These are phyloP conservation scores for Phataginus tricuspis DNA, from an alignment of 2,797 vertebrate species.

Conservation along the genomic window DNA sequence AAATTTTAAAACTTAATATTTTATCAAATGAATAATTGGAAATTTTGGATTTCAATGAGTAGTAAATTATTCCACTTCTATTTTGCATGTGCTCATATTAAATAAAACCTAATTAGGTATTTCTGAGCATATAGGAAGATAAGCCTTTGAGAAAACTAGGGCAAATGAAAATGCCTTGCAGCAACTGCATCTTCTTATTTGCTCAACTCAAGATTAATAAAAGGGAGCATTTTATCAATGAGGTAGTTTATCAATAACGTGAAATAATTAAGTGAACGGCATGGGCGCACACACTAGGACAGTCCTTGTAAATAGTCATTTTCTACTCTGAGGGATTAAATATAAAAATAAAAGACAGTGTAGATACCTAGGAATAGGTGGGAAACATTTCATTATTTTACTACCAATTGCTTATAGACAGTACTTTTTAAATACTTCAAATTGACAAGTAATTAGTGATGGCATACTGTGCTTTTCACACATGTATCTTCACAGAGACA, in stretches of 20 bases:
- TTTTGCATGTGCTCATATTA: slow-evolving; percentile 16
- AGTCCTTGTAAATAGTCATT: neutral
- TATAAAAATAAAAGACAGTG: neutral
- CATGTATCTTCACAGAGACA: neutral
- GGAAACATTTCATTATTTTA: neutral
- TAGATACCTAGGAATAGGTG: neutral
- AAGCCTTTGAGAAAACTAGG: neutral
- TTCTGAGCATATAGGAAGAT: neutral
- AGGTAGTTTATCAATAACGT: slow-evolving; percentile 24
- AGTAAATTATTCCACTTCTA: slow-evolving; percentile 23
- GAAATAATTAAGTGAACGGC: slow-evolving; percentile 33
- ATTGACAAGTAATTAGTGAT: neutral
- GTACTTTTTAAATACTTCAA: neutral
- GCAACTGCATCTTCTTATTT: slow-evolving; percentile 47
- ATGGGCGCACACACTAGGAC: neutral
- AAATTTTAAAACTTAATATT: slow-evolving; percentile 21
- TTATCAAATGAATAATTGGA: slow-evolving; percentile 32
- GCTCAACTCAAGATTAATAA: neutral
- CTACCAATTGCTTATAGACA: neutral
- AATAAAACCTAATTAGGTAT: slow-evolving; percentile 30
- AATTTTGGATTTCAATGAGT: slow-evolving; percentile 31
- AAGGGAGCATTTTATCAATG: neutral
- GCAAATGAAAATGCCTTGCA: slow-evolving; percentile 5
- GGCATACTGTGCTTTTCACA: neutral
- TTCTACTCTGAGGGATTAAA: neutral